These are phyloP conservation scores for Xestia c-nigrum DNA, from an alignment of 2,888 invertebrate genomes.

Conservation along the genomic window DNA sequence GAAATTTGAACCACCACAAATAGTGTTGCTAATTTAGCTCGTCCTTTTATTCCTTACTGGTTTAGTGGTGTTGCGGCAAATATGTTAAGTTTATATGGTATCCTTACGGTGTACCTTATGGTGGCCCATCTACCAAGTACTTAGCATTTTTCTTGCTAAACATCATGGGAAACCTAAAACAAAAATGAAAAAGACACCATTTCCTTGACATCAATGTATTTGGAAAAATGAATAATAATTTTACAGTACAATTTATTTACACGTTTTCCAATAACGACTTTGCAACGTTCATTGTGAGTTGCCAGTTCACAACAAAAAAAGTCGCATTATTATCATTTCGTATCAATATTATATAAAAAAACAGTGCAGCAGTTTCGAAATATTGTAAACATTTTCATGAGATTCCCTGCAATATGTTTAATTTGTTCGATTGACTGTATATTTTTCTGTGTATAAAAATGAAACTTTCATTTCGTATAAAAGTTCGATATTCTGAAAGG, in stretches of 20 bases:
- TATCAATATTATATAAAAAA: slow-evolving; percentile 34
- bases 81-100: neutral
- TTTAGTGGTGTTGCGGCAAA: neutral
- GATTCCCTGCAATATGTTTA: slow-evolving; percentile 33
- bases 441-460: slow-evolving; percentile 20
- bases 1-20: too few relatives aligned
- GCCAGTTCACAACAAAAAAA: slow-evolving; percentile 33
- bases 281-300: slow-evolving; percentile 28
- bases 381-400: slow-evolving; percentile 23
- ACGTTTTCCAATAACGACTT: slow-evolving; percentile 14
- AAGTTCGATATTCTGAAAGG: neutral
- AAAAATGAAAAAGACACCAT: neutral
- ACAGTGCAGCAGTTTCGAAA: slow-evolving; percentile 18
- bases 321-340: slow-evolving; percentile 38
- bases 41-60: neutral
- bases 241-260: slow-evolving; percentile 7
- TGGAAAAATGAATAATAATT: slow-evolving; percentile 13
- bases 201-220: neutral
- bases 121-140: neutral
- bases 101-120: too few relatives aligned
- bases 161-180: neutral
- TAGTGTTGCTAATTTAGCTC: too few relatives aligned
- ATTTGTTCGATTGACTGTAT: slow-evolving; percentile 37
- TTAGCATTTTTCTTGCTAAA: neutral
- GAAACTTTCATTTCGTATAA: slow-evolving; percentile 9